Evolutionary conservation across 2,113 vertebrate species (phyloP).

Genomic region (Astur gentilis): DNA sequence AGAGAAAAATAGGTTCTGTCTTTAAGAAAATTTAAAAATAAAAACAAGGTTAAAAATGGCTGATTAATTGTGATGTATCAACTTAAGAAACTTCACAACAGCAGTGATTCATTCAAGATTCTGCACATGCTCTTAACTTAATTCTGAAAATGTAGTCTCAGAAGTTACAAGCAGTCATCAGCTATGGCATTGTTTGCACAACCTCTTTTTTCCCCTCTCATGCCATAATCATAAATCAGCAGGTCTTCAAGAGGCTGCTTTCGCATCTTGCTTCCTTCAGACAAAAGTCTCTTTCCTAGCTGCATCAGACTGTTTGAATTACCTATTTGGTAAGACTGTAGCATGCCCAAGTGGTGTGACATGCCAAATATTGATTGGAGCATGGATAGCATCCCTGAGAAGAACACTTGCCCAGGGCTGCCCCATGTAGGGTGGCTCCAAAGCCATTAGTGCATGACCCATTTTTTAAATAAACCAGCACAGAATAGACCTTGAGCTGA

Average conservation of each 20-base stretch:
- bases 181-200: background rate
- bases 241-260: background rate
- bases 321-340: background rate
- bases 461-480: background rate
- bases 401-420: background rate
- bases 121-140: background rate
- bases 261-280: background rate
- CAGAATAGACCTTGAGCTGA: background rate
- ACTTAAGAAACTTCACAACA: background rate
- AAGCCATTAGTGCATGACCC: background rate
- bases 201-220: background rate
- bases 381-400: background rate
- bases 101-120: background rate
- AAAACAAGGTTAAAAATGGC: background rate
- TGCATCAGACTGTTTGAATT: background rate
- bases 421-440: background rate
- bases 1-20: background rate
- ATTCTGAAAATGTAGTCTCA: background rate
- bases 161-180: background rate
- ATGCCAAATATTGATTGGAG: accelerated
- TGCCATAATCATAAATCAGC: background rate
- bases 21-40: background rate
- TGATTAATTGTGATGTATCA: background rate
- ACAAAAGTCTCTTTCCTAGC: background rate
- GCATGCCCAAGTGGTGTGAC: background rate